These are phyloP conservation scores for Drosophila emarginata DNA, from an alignment of 2,888 invertebrate genomes.

Conservation along the genomic window DNA sequence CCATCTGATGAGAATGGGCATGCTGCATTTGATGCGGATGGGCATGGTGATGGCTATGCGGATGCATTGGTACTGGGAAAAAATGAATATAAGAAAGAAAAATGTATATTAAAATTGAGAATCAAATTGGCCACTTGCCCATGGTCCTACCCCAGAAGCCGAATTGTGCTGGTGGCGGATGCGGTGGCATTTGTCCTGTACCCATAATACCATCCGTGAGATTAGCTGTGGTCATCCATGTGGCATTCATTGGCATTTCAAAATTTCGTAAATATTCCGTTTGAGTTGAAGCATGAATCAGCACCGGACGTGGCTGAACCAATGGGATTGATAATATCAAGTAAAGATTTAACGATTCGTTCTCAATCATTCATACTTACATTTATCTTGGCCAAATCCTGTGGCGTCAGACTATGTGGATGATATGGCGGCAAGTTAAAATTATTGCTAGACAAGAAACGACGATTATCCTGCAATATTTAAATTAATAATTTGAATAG, in stretches of 20 bases:
- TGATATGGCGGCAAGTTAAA: slow-evolving; percentile 20
- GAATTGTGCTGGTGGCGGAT: not conserved
- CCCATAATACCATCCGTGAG: too few relatives aligned
- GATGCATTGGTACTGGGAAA: slow-evolving; percentile 34
- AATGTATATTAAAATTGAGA: too few relatives aligned
- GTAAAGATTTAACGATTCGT: not conserved
- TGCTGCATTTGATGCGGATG: slow-evolving; percentile 16
- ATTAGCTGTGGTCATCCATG: slow-evolving; percentile 20
- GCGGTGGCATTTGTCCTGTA: not conserved
- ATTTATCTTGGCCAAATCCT: slow-evolving; percentile 38
- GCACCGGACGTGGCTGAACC: slow-evolving; percentile 4
- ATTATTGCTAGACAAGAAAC: slow-evolving; percentile 23
- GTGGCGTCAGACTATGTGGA: slow-evolving; percentile 44
- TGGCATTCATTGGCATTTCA: slow-evolving; percentile 2
- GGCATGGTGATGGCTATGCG: slow-evolving; percentile 27
- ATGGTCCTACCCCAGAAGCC: slow-evolving; percentile 41
- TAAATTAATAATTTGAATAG: too few relatives aligned
- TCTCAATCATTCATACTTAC: slow-evolving; percentile 28
- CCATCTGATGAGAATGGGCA: not conserved
- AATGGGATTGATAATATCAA: not conserved
- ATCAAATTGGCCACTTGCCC: slow-evolving; percentile 24
- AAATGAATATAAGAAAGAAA: too few relatives aligned
- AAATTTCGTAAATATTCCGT: slow-evolving; percentile 35
- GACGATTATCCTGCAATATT: slow-evolving; percentile 26
- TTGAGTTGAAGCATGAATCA: slow-evolving; percentile 39